phyloP scores from a whole-genome alignment of 2,113 vertebrate genomes.

The Fulica atra region DNA sequence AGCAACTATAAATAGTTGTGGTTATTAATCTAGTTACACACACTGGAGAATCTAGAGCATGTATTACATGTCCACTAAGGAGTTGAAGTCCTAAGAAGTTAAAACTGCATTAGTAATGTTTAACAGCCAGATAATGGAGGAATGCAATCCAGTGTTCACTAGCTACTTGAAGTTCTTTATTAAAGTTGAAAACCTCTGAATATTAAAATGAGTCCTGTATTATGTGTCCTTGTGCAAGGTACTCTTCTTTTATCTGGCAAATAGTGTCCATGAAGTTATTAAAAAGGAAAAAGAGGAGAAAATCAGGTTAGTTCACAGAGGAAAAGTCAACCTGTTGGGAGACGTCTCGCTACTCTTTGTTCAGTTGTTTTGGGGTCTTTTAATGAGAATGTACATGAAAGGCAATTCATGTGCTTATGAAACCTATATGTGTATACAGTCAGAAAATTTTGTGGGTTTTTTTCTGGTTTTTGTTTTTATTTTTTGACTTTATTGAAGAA shows the following conservation, averaged over 20 bases:
- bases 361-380: neutral
- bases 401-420: fast-evolving
- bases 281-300: slow-evolving; percentile 45
- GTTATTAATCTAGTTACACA: neutral
- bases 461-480: neutral
- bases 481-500: neutral
- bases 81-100: slow-evolving; percentile 46
- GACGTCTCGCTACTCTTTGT: neutral
- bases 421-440: neutral
- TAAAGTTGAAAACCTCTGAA: slow-evolving; percentile 60
- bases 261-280: slow-evolving; percentile 46
- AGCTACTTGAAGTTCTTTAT: slow-evolving; percentile 65
- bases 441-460: neutral
- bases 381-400: neutral
- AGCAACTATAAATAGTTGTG: slow-evolving; percentile 44
- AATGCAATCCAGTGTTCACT: slow-evolving; percentile 49
- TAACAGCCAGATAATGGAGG: slow-evolving; percentile 52
- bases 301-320: slow-evolving; percentile 17
- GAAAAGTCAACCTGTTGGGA: neutral
- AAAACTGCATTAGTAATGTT: slow-evolving; percentile 34
- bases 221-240: slow-evolving; percentile 42
- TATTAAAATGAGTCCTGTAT: slow-evolving; percentile 65
- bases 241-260: slow-evolving; percentile 18
- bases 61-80: neutral
- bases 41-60: slow-evolving; percentile 6